Conservation (phyloP, 2,888 invertebrate species). For the Coleophora deauratella region DNA sequence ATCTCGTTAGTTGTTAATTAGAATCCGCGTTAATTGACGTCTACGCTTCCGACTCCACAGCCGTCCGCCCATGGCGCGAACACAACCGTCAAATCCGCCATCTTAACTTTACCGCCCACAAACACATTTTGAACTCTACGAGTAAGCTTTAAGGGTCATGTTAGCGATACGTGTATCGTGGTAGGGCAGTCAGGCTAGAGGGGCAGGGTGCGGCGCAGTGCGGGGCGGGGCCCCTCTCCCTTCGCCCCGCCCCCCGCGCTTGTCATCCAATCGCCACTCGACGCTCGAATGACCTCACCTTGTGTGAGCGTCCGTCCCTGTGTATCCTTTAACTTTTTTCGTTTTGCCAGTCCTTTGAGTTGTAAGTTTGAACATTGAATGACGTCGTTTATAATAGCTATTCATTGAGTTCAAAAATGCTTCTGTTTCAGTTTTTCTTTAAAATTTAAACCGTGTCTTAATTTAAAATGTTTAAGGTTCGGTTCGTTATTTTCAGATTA, state of each 20-base stretch:
- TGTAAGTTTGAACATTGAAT: slow-evolving; percentile 27
- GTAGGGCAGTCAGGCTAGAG: slow-evolving; percentile 43
- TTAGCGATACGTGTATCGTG: slow-evolving; percentile 40
- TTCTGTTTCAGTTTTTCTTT: too few species aligned
- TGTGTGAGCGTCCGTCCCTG: slow-evolving; percentile 67
- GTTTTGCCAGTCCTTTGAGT: slow-evolving; percentile 28
- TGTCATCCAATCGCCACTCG: slow-evolving; percentile 51
- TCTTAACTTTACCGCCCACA: slow-evolving; percentile 25
- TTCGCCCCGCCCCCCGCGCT: slow-evolving; percentile 58
- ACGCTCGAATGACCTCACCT: slow-evolving; percentile 59
- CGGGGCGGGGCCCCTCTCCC: slow-evolving; percentile 52
- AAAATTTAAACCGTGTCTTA: too few species aligned
- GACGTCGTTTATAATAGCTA: too few species aligned
- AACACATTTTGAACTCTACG: slow-evolving; percentile 36
- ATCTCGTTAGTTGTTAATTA: slow-evolving; percentile 44
- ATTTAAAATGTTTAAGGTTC: too few species aligned
- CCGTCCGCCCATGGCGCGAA: slow-evolving; percentile 70
- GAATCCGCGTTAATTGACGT: slow-evolving; percentile 65
- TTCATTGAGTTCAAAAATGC: too few species aligned
- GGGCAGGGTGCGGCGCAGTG: slow-evolving; percentile 54
- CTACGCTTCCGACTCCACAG: slow-evolving; percentile 44
- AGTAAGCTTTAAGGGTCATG: slow-evolving; percentile 27
- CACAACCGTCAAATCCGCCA: slow-evolving; percentile 55
- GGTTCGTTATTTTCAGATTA: too few species aligned
- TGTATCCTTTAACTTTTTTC: slow-evolving; percentile 46